These are phyloP conservation scores for Drosophila prolongata DNA, from an alignment of 2,888 invertebrate species.

Conservation along the genomic window DNA sequence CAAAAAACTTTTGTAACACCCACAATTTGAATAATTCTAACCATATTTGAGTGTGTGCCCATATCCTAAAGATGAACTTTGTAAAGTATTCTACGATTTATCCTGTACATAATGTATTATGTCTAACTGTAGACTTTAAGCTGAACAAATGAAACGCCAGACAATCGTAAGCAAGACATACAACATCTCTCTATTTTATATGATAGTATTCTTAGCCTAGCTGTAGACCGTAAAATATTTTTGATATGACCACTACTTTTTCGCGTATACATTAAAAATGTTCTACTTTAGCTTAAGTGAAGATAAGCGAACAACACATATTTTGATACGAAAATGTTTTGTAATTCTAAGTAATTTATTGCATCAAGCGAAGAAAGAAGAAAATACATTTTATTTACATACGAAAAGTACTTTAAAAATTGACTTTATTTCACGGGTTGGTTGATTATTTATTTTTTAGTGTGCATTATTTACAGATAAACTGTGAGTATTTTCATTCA, in stretches of 20 bases:
- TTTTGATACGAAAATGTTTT: conserved; percentile 81
- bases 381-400: conserved; percentile 65
- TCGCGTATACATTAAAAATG: conserved; percentile 74
- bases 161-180: conserved; percentile 50
- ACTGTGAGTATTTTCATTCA: background rate
- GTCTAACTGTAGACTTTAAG: conserved; percentile 70
- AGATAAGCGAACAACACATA: conserved; percentile 41
- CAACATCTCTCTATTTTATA: conserved; percentile 55
- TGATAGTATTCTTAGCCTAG: conserved; percentile 62
- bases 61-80: conserved; percentile 64
- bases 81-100: conserved; percentile 63
- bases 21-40: conserved; percentile 4
- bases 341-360: conserved; percentile 82
- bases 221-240: conserved; percentile 58
- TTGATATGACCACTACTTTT: conserved; percentile 56
- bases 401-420: conserved; percentile 13
- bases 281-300: conserved; percentile 34
- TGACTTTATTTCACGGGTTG: conserved; percentile 8
- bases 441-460: background rate
- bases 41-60: conserved; percentile 14
- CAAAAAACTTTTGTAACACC: conserved; percentile 1
- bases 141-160: conserved; percentile 42
- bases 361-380: conserved; percentile 42
- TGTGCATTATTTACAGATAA: background rate
- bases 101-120: conserved; percentile 68